Base-by-base conservation (phyloP, 2,797 vertebrate species). In the Rallus crepitans region DNA sequence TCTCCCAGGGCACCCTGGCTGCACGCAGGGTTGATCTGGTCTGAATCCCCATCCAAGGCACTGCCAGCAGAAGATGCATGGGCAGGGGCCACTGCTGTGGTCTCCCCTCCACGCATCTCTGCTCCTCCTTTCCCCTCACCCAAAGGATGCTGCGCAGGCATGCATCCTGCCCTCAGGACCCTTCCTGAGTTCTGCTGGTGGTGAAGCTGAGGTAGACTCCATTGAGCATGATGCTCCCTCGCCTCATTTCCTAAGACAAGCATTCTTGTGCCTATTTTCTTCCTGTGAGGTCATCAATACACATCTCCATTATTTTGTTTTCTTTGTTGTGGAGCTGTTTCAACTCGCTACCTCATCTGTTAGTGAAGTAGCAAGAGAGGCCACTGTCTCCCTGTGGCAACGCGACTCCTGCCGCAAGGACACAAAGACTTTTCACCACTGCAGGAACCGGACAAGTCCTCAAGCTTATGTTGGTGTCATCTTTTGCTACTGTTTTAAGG, bases 11-110 rank as follows among this genome's bases (percentile, higher is more conserved):
- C 3, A 0, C 10, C 31, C 23, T 30, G 63, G 73, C 39, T 48
- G 31, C 2, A 4, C 10, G n/a, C 33, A 27, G 13, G 13, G 25
- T 27, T 0, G 1, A 16, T 5, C 31, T 37, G 30, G 27, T 35
- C 35, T 15, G 40, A 11, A 4, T 8, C 8, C 24, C 21, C 20
- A 31, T 63, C 8, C 0, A 0, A 37, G 31, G 28, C 0, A 2
- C 40, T 61, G 47, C 21, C 30, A 52, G 50, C 30, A 48, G 50
- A 16, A 55, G 37, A 61, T 12, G 7, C 1, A 1, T 0, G 0
- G 45, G 23, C 27, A 72, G 27, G 31, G 37, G 25, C 19, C 14
- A 45, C 37, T 0, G 2, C n/a, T 2, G 0, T 55, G 27, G 28
- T 13, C 15, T 42, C 24, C 24, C 7, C 37, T 17, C 21, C 10